Percentiles rank a stretch among this genome's conserved stretches.
Conservation (phyloP, 2,113 vertebrate species). For the Zapornia atra region DNA sequence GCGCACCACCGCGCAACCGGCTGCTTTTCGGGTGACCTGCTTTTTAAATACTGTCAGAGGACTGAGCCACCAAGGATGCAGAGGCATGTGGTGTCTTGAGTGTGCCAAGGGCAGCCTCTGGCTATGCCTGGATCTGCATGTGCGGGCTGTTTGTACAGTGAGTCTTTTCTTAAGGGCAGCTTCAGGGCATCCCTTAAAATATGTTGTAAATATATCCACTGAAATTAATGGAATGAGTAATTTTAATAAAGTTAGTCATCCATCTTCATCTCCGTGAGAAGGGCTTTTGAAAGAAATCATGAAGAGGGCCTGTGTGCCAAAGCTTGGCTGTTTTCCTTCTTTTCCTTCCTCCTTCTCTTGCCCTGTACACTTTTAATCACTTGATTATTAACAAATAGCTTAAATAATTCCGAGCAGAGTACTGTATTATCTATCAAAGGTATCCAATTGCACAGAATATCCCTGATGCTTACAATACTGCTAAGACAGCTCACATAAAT, state of each 20-base stretch:
- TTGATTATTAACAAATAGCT: background rate
- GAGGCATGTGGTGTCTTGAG: rapidly evolving
- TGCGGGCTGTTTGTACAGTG: background rate
- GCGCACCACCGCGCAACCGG: background rate
- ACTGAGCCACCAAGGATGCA: background rate
- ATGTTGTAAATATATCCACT: background rate
- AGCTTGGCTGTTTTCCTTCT: background rate
- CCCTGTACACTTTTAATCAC: background rate
- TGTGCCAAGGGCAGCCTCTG: background rate
- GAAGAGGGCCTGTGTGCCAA: background rate
- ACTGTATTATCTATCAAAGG: background rate
- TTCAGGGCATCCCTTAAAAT: background rate
- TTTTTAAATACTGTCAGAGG: background rate
- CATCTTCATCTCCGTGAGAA: background rate
- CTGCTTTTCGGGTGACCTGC: background rate
- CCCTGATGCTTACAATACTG: background rate
- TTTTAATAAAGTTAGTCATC: background rate
- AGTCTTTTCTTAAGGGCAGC: background rate
- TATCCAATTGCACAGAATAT: background rate
- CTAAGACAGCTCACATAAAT: background rate
- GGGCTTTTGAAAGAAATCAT: background rate
- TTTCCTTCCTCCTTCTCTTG: background rate
- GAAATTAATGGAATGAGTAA: background rate
- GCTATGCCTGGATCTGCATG: background rate
- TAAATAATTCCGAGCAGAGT: background rate